Evolutionary conservation across 2,888 invertebrate species (phyloP).

Genomic region (Zaprionus bogoriensis): DNA sequence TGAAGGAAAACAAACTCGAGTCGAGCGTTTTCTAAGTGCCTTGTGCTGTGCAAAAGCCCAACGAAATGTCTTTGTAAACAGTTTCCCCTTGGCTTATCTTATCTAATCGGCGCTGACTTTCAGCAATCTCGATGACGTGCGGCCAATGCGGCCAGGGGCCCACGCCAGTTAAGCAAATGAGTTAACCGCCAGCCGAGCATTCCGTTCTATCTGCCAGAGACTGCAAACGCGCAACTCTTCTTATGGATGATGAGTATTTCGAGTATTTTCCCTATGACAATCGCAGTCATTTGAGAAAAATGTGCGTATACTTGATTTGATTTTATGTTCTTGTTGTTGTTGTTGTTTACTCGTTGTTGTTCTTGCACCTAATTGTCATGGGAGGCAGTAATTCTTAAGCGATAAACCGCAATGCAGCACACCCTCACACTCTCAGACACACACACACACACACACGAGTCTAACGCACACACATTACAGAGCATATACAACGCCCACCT

Average conservation of each 20-base stretch:
- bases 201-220: no score
- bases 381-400: slow-evolving; percentile 47
- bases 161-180: slow-evolving; percentile 48
- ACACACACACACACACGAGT: neutral
- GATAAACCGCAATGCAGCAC: slow-evolving; percentile 28
- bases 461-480: no score
- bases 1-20: no score
- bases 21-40: neutral
- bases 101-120: slow-evolving; percentile 30
- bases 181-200: slow-evolving; percentile 32
- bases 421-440: slow-evolving; percentile 6
- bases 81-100: slow-evolving; percentile 34
- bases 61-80: neutral
- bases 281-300: slow-evolving; percentile 80
- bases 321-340: slow-evolving; percentile 24
- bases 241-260: slow-evolving; percentile 81
- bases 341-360: slow-evolving; percentile 12
- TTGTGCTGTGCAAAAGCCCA: neutral
- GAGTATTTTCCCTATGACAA: slow-evolving; percentile 79
- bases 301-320: slow-evolving; percentile 72
- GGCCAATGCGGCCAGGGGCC: slow-evolving; percentile 44
- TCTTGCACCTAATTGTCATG: slow-evolving; percentile 41
- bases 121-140: slow-evolving; percentile 37
- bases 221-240: slow-evolving; percentile 21
- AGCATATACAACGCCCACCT: slow-evolving; percentile 8